These are phyloP conservation scores for Tipula unca DNA, from an alignment of 2,888 invertebrate genomes.

Conservation along the genomic window DNA sequence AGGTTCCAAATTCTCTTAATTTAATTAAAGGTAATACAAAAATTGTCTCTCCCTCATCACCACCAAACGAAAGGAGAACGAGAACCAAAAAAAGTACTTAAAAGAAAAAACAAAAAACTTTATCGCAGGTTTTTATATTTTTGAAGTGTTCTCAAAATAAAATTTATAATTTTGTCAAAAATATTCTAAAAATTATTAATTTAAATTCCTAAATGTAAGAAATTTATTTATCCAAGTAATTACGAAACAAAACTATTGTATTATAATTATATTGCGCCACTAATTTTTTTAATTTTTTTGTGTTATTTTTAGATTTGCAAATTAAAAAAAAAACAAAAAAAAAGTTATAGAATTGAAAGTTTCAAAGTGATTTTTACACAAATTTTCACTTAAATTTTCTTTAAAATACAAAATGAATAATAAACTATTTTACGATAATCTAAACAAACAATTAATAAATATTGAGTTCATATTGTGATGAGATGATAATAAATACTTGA, in stretches of 20 bases:
- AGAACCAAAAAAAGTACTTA: neutral
- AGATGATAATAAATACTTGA: neutral
- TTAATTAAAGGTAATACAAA: neutral
- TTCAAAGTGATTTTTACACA: neutral
- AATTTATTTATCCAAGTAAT: neutral
- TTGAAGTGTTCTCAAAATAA: neutral
- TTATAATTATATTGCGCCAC: slow-evolving; percentile 19
- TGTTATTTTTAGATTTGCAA: slow-evolving; percentile 15
- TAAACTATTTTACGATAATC: neutral
- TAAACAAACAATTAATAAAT: neutral
- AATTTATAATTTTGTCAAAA: neutral
- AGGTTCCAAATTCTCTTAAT: neutral
- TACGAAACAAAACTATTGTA: neutral
- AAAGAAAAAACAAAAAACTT: neutral
- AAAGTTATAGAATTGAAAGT: neutral
- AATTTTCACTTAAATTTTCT: neutral
- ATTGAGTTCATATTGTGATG: neutral
- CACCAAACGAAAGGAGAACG: neutral
- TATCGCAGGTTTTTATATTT: neutral
- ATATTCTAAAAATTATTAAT: neutral
- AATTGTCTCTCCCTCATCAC: neutral
- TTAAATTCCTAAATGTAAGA: neutral
- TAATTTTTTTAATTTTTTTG: slow-evolving; percentile 14
- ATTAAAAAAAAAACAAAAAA: neutral
- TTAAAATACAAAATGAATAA: neutral